These are phyloP conservation scores for Drosophila merina DNA, from an alignment of 2,888 invertebrate genomes.

Conservation along the genomic window DNA sequence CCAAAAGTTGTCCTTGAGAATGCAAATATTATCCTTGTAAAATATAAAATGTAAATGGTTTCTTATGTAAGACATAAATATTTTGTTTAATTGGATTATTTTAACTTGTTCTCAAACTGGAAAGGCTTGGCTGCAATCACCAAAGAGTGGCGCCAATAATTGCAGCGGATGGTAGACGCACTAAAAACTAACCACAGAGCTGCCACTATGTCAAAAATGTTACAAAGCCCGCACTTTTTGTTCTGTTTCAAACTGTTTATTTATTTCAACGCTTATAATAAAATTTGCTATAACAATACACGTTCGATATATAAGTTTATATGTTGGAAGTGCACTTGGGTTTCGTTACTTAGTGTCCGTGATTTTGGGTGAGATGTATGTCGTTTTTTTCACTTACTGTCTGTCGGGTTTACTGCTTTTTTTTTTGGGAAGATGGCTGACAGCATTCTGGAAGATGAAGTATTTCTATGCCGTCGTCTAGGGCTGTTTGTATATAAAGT, in stretches of 20 bases:
- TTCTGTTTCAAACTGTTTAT: conserved; percentile 74
- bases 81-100: neutral
- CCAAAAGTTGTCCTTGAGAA: too few relatives aligned
- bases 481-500: conserved; percentile 19
- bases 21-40: too few relatives aligned
- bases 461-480: conserved; percentile 22
- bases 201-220: neutral
- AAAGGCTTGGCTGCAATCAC: too few relatives aligned
- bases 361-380: conserved; percentile 41
- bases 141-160: neutral
- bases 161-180: neutral
- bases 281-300: conserved; percentile 74
- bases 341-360: conserved; percentile 49
- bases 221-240: neutral
- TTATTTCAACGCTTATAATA: conserved; percentile 78
- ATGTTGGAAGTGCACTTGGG: conserved; percentile 70
- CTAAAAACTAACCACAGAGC: neutral
- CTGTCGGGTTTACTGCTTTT: conserved; percentile 43
- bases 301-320: conserved; percentile 61
- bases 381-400: conserved; percentile 26
- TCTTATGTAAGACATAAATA: too few relatives aligned
- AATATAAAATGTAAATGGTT: too few relatives aligned
- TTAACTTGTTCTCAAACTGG: neutral
- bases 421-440: conserved; percentile 40
- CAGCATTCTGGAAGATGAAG: conserved; percentile 61